Evolutionary conservation across 2,113 vertebrate species (phyloP), one percentile per base, ranked within the genome.

Genomic region (Murina feae): DNA sequence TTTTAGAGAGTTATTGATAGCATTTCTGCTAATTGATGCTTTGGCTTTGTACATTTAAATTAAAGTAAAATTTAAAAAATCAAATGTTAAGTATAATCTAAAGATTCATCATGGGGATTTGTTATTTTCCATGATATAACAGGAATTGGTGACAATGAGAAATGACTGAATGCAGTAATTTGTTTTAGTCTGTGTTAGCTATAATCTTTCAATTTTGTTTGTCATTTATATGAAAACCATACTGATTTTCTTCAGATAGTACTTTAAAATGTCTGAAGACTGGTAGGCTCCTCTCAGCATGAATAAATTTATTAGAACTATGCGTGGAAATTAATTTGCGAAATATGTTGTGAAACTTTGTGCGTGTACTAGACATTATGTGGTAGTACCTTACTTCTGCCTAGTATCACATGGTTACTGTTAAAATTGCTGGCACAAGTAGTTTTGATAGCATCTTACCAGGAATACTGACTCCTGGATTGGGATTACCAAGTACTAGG

Each of bases 241-340:
- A 35, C 60, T 93, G 11, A 53, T 71, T 95, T 94, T 92, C 63
- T 76, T 90, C 39, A 88, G 69, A 68, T 83, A 89, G 35, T 51
- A 81, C 47, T 72, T 94, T 78, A 93, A 79, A 89, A 68, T 65
- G 42, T 89, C 25, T 88, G 35, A 78, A 91, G 60, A 69, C 79
- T 89, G 90, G 32, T 49, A 60, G 65, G 13, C 28, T 42, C 20
- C 10, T 30, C 28, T 85, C 30, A 88, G 60, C 63, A 47, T 69
- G 69, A 87, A 81, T 95, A 88, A 74, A 74, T 55, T 90, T 88
- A 79, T 53, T 86, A 69, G 63, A 86, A 91, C 55, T 94, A 21
- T 75, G 35, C 42, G 4, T 84, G 49, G 93, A 86, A 94, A n/a
- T 94, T 53, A 89, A 71, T 93, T 92, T 85, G 16, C 9, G 5